Percentiles rank a stretch among this genome's conserved stretches.
phyloP scores from a whole-genome alignment of 2,113 vertebrate genomes.

The Promerops cafer region DNA sequence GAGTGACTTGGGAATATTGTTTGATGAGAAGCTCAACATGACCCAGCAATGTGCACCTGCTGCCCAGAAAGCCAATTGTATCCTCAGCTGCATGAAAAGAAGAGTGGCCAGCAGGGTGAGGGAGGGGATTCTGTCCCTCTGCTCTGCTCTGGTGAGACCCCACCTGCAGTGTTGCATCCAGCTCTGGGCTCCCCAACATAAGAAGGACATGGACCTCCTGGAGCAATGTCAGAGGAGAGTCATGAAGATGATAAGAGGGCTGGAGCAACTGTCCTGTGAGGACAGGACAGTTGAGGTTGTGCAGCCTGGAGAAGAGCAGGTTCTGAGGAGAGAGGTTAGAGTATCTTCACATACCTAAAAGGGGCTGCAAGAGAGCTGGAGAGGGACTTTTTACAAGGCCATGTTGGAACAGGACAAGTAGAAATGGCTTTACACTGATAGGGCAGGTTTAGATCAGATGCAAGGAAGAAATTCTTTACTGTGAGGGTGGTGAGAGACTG shows the following conservation, averaged over 20 bases:
- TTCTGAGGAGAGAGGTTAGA: neutral
- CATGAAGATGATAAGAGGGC: neutral
- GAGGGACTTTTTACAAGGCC: neutral
- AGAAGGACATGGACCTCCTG: neutral
- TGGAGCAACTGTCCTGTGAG: neutral
- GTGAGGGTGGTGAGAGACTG: neutral
- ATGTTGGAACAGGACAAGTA: neutral
- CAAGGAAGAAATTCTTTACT: neutral
- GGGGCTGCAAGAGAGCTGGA: neutral
- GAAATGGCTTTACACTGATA: neutral
- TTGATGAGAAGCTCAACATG: neutral
- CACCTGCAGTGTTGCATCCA: neutral
- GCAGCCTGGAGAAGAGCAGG: neutral
- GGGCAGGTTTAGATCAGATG: neutral
- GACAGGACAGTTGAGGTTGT: neutral
- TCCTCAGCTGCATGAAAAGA: neutral
- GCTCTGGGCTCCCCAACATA: accelerated
- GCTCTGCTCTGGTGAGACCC: neutral
- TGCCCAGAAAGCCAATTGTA: neutral
- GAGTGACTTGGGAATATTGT: neutral
- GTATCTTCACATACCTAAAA: neutral
- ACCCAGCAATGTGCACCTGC: neutral
- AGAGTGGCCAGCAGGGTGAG: accelerated
- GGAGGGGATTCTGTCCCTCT: neutral
- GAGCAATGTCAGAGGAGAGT: neutral